These are phyloP conservation scores for Pithys albifrons DNA, from an alignment of 2,113 vertebrate species.

Conservation along the genomic window DNA sequence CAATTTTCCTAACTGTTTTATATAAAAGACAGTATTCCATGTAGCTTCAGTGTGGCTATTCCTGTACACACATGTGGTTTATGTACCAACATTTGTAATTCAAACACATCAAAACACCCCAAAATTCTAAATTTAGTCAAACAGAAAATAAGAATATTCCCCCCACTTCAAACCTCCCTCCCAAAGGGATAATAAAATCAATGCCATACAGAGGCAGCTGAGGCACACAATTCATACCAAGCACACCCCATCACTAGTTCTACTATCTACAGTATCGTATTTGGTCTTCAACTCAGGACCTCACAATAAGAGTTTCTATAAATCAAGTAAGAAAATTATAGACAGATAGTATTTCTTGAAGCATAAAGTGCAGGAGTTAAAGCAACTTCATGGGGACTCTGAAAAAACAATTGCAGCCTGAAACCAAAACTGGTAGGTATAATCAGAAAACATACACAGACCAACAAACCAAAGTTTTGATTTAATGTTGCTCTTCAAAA, in stretches of 20 bases:
- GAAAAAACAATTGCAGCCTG: neutral
- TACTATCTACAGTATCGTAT: neutral
- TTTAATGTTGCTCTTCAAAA: neutral
- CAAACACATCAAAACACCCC: neutral
- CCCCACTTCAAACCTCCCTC: neutral
- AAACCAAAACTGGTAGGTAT: neutral
- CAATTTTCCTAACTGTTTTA: neutral
- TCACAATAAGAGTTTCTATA: neutral
- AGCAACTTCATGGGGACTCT: neutral
- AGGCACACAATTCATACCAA: neutral
- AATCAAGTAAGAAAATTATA: neutral
- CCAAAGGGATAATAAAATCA: neutral
- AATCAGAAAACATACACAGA: neutral
- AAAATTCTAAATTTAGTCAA: neutral
- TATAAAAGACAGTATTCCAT: neutral
- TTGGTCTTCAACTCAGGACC: neutral
- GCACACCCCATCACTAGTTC: neutral
- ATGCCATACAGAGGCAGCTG: neutral
- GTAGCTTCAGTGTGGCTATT: neutral
- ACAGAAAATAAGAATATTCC: neutral
- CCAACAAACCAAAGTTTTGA: neutral
- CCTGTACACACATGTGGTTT: neutral
- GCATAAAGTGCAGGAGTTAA: neutral
- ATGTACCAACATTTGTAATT: neutral
- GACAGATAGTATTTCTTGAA: neutral